These are phyloP conservation scores for Drosophila mayri DNA, from an alignment of 1,140 invertebrate species.

Conservation along the genomic window DNA sequence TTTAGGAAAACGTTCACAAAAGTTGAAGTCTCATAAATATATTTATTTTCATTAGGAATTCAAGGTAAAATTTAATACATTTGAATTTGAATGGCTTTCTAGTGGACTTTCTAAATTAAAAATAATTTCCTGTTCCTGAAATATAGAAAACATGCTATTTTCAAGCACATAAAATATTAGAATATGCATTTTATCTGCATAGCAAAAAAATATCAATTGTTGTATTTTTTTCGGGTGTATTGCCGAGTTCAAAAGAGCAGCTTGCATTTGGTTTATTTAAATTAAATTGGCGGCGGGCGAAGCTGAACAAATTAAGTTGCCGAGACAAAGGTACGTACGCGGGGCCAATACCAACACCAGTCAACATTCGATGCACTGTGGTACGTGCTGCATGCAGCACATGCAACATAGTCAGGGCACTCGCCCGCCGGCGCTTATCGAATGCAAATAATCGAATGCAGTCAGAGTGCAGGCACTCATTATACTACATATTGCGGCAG, in stretches of 20 bases:
- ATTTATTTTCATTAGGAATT: too few species aligned
- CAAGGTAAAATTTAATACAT: too few species aligned
- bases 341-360: slow-evolving; percentile 4
- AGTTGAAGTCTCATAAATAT: too few species aligned
- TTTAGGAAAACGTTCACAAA: too few species aligned
- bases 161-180: background rate
- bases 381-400: slow-evolving; percentile 49
- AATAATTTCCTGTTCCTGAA: too few species aligned
- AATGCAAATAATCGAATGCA: slow-evolving; percentile 72
- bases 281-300: slow-evolving; percentile 71
- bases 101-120: too few species aligned
- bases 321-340: slow-evolving; percentile 48
- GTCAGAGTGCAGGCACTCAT: slow-evolving; percentile 56
- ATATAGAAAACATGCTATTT: background rate
- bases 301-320: slow-evolving; percentile 76
- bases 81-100: too few species aligned
- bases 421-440: slow-evolving; percentile 60
- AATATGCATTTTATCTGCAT: background rate
- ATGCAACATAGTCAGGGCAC: slow-evolving; percentile 26
- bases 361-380: slow-evolving; percentile 5
- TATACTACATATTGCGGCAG: slow-evolving; percentile 43
- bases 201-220: background rate
- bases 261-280: slow-evolving; percentile 67
- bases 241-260: slow-evolving; percentile 63
- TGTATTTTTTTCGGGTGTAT: background rate